Evolutionary conservation across 2,888 invertebrate genomes (phyloP).

Genomic region (Catocala sponsa): DNA sequence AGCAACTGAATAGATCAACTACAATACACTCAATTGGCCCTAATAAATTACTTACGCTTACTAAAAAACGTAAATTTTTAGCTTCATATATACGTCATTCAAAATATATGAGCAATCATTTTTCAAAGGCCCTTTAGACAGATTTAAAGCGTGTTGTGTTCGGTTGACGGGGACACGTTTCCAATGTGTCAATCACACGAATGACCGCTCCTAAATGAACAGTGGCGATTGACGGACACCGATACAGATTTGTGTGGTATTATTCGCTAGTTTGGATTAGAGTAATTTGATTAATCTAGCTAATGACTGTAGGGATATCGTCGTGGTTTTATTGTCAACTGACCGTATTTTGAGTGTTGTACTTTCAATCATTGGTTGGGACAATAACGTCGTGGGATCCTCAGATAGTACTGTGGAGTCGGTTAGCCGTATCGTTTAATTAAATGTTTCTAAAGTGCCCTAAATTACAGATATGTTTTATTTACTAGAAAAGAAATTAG

Average conservation of each 20-base stretch:
- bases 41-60: conserved; percentile 53
- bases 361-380: too few relatives aligned
- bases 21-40: conserved; percentile 45
- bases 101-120: conserved; percentile 69
- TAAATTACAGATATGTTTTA: too few relatives aligned
- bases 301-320: too few relatives aligned
- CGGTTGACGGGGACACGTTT: conserved; percentile 67
- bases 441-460: too few relatives aligned
- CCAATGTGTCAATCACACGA: conserved; percentile 75
- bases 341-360: too few relatives aligned
- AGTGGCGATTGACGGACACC: conserved; percentile 56
- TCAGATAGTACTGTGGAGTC: too few relatives aligned
- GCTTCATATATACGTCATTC: conserved; percentile 28
- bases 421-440: too few relatives aligned
- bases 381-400: too few relatives aligned
- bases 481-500: too few relatives aligned
- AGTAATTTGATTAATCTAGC: neutral
- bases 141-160: conserved; percentile 69
- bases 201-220: conserved; percentile 69
- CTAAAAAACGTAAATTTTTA: conserved; percentile 30
- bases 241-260: conserved; percentile 29
- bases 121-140: conserved; percentile 73
- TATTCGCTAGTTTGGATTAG: conserved; percentile 6
- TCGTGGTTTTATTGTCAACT: too few relatives aligned
- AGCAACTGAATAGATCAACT: conserved; percentile 26